Evolutionary conservation across 30 jellyfish, hydroid and myxozoan species (phyloP).

Genomic region (Aurelia aurita): DNA sequence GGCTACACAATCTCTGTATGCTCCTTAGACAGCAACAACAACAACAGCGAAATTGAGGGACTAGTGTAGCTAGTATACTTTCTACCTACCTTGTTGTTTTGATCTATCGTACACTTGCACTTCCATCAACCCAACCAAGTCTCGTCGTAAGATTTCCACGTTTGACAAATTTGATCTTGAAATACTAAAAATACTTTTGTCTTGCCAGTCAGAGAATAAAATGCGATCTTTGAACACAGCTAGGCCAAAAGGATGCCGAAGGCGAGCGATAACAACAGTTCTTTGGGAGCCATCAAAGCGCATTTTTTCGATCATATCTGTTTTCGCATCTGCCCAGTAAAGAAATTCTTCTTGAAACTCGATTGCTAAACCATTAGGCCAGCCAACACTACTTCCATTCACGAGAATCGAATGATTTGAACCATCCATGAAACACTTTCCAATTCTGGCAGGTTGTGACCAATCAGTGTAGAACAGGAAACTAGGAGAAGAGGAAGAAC

Average conservation of each 20-base stretch:
- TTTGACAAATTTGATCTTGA: slow-evolving; percentile 59
- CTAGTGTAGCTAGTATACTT: too few species aligned
- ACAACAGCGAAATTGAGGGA: too few species aligned
- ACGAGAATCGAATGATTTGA: slow-evolving; percentile 70
- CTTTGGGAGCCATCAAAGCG: slow-evolving; percentile 82
- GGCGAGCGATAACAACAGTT: slow-evolving; percentile 37
- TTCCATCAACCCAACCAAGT: slow-evolving; percentile 93
- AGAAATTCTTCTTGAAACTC: slow-evolving; percentile 63
- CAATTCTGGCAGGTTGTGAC: slow-evolving; percentile 93
- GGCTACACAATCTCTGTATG: too few species aligned
- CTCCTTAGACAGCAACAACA: too few species aligned
- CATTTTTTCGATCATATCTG: slow-evolving; percentile 87
- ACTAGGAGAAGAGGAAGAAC: slow-evolving; percentile 15
- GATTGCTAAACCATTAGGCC: slow-evolving; percentile 98
- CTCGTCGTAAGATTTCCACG: slow-evolving; percentile 37
- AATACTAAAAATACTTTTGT: slow-evolving; percentile 62
- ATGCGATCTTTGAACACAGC: slow-evolving; percentile 73
- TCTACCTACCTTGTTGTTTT: slow-evolving; percentile 74
- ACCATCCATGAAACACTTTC: slow-evolving; percentile 95
- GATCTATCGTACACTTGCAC: slow-evolving; percentile 81
- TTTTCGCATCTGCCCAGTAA: slow-evolving; percentile 97
- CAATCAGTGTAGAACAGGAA: slow-evolving; percentile 94
- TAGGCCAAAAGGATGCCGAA: slow-evolving; percentile 92
- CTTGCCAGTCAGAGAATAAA: slow-evolving; percentile 96
- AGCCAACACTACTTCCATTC: slow-evolving; percentile 68